These are phyloP conservation scores for Charanyca ferruginea DNA, from an alignment of 2,888 invertebrate species.

Conservation along the genomic window DNA sequence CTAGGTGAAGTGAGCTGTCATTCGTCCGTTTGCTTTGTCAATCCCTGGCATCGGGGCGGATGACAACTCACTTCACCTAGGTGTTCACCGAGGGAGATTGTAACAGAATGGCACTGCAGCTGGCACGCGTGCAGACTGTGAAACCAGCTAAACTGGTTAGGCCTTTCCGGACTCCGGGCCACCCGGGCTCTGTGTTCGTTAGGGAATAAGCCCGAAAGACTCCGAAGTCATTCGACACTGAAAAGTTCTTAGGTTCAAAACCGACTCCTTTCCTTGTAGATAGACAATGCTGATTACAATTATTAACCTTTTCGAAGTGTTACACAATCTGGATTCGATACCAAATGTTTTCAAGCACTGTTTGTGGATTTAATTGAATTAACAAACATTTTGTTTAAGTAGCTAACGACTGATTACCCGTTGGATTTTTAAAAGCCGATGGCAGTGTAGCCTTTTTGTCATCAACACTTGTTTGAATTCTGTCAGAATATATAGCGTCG, in stretches of 20 bases:
- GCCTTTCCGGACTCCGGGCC: background rate
- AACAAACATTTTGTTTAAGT: slow-evolving; percentile 3
- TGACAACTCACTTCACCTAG: no score
- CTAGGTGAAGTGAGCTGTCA: no score
- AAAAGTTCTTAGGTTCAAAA: background rate
- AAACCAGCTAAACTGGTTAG: background rate
- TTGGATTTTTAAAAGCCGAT: background rate
- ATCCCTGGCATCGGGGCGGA: no score
- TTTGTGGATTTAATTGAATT: background rate
- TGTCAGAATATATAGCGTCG: slow-evolving; percentile 66
- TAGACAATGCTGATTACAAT: slow-evolving; percentile 11
- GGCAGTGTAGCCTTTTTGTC: background rate
- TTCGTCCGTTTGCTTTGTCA: no score
- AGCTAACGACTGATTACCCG: background rate
- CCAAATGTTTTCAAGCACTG: slow-evolving; percentile 11
- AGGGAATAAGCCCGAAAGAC: background rate
- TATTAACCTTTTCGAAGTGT: slow-evolving; percentile 8
- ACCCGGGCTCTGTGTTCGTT: background rate
- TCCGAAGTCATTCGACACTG: background rate
- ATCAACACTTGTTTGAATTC: slow-evolving; percentile 8
- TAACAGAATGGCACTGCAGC: no score
- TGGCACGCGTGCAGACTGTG: no score
- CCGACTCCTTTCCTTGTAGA: background rate
- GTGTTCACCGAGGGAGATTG: no score
- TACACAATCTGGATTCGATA: slow-evolving; percentile 22